These are phyloP conservation scores for Sarcophaga caerulescens DNA, from an alignment of 2,888 invertebrate species.

Conservation along the genomic window DNA sequence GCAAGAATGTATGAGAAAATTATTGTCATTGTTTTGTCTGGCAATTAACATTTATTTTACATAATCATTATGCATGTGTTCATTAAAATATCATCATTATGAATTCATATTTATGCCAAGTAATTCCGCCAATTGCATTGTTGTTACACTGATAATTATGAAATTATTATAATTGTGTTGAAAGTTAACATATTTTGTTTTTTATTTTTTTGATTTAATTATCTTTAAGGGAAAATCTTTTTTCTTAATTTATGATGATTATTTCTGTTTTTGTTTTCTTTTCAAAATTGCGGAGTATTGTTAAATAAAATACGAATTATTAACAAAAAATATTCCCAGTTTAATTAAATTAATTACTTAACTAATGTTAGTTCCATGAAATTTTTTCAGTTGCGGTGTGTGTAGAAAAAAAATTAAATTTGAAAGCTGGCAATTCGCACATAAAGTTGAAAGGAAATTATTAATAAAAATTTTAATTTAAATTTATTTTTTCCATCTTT, in stretches of 20 bases:
- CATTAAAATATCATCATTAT: slow-evolving; percentile 59
- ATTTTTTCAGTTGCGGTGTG: too few relatives aligned
- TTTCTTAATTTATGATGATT: slow-evolving; percentile 34
- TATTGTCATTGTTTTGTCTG: slow-evolving; percentile 66
- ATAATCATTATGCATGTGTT: slow-evolving; percentile 57
- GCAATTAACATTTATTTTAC: slow-evolving; percentile 64
- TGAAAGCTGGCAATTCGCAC: too few relatives aligned
- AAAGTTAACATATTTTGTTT: slow-evolving; percentile 13
- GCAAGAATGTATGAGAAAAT: slow-evolving; percentile 66
- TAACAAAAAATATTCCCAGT: background rate
- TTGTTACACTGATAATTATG: slow-evolving; percentile 37
- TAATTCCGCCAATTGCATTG: background rate
- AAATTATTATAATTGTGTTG: slow-evolving; percentile 55
- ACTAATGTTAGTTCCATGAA: background rate
- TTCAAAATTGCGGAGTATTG: background rate
- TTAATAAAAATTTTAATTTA: too few relatives aligned
- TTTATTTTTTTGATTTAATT: slow-evolving; percentile 41
- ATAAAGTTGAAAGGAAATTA: too few relatives aligned
- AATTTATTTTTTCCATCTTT: too few relatives aligned
- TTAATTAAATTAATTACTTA: background rate
- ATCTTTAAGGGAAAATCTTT: slow-evolving; percentile 49
- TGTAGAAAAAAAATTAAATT: too few relatives aligned
- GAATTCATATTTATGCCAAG: background rate
- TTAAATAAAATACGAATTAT: background rate
- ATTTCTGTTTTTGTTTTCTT: slow-evolving; percentile 1